Evolutionary conservation across 2,113 vertebrate species (phyloP), one percentile per base, ranked within the genome.

Genomic region (Prolemur simus): DNA sequence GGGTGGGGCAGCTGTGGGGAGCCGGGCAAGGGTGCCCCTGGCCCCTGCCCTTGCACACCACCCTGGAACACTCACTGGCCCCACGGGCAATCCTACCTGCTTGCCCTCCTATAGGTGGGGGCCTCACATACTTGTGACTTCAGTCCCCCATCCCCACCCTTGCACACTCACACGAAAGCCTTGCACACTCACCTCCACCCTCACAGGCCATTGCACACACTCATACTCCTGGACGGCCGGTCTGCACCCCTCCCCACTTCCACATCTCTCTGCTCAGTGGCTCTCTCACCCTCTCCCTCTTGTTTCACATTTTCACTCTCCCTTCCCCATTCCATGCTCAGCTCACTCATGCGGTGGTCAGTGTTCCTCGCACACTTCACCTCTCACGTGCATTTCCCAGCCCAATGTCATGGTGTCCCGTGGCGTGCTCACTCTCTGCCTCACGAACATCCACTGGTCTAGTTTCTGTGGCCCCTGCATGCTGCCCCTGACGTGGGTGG

Each of bases 81-180:
- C 90, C 71, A 64, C 2, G 64, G 95, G 92, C 42, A 56, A 60
- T 78, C 78, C 63, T 64, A 78, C 11, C 84, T 82, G 81, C 77
- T 94, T 54, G 32, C 84, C 91, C 93, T 96, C 87, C 60, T 81
- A 69, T 69, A 91, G 87, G 85, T 77, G 94, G 96, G 96, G 87
- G 82, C 85, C 82, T 91, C 92, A 91, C 64, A 17, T 56, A 96
- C 71, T 39, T 95, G 93, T 96, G 97, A 93, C 90, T 96, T 90
- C 12, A 76, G 95, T 93, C 81, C 81, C 85, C 92, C 91, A 10
- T 64, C 56, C 68, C 34, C 25, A 54, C 78, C 95, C 95, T 95
- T 96, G 93, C 94, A 96, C 98, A 97, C 87, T 97, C 97, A 97
- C 96, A 95, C 89, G 84, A 92, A 96, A 97, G 97, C 97, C 97